These are phyloP conservation scores for Motacilla tschutschensis DNA, from an alignment of 2,113 vertebrate genomes.

Conservation along the genomic window DNA sequence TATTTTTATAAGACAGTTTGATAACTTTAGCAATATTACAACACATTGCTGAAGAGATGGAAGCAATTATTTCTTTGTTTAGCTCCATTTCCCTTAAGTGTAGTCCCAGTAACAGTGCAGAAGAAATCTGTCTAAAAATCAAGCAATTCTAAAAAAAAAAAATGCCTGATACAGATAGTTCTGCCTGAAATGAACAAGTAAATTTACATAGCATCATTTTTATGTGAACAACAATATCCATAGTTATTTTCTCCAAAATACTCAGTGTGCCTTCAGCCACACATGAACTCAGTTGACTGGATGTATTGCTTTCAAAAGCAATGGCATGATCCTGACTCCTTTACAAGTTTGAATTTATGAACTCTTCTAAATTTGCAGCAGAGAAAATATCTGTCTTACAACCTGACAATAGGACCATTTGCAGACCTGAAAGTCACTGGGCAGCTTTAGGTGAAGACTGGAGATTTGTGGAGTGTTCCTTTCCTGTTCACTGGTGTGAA, in stretches of 20 bases:
- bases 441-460: background rate
- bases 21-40: background rate
- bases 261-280: background rate
- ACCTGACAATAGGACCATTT: background rate
- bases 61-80: background rate
- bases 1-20: background rate
- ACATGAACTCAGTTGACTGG: background rate
- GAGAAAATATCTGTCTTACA: background rate
- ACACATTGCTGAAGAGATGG: background rate
- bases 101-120: background rate
- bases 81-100: background rate
- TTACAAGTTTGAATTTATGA: background rate
- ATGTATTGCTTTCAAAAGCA: background rate
- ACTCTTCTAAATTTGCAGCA: background rate
- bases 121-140: slow-evolving; percentile 1
- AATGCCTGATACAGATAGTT: background rate
- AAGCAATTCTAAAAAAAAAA: background rate
- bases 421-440: background rate
- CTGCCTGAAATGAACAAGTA: background rate
- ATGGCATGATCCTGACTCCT: background rate
- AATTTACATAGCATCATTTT: background rate
- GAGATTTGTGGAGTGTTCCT: background rate
- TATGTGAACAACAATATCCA: background rate
- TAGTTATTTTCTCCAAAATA: background rate
- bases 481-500: slow-evolving; percentile 6